Percentiles rank a stretch among this genome's conserved stretches.
Evolutionary conservation across 2,797 vertebrate species (phyloP).

Genomic region (Salarias fasciatus): DNA sequence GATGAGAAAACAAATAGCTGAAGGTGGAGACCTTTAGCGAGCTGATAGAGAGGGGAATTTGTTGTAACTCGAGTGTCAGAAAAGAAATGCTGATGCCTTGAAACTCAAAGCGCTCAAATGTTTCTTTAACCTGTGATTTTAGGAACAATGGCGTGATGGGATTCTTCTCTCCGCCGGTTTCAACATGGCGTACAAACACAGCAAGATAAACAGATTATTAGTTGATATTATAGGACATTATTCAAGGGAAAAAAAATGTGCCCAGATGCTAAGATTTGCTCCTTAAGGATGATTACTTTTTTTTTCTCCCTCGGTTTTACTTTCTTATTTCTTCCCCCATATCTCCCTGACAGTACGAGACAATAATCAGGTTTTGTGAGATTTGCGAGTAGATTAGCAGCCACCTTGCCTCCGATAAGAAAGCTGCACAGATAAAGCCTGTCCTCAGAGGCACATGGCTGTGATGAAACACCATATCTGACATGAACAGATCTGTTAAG

Average conservation of each 20-base stretch:
- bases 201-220: too few relatives aligned
- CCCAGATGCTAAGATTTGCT: neutral
- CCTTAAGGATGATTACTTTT: conserved; percentile 21
- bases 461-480: conserved; percentile 75
- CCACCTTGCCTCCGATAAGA: conserved; percentile 76
- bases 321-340: conserved; percentile 19
- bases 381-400: conserved; percentile 76
- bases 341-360: conserved; percentile 58
- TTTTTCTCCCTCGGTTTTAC: neutral
- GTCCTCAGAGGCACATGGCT: conserved; percentile 60
- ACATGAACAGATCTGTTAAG: conserved; percentile 73
- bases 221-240: too few relatives aligned
- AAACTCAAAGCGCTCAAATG: conserved; percentile 36
- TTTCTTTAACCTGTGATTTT: neutral
- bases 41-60: conserved; percentile 53
- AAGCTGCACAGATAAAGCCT: conserved; percentile 65
- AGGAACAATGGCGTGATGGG: conserved; percentile 12
- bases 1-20: conserved; percentile 64
- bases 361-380: conserved; percentile 74
- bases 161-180: neutral
- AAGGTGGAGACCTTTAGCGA: conserved; percentile 40
- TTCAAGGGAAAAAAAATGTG: too few relatives aligned
- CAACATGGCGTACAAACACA: too few relatives aligned
- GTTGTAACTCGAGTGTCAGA: conserved; percentile 50
- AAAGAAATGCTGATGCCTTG: conserved; percentile 28